These are phyloP conservation scores for Epinotia ramella DNA, from an alignment of 2,888 invertebrate species.

Conservation along the genomic window DNA sequence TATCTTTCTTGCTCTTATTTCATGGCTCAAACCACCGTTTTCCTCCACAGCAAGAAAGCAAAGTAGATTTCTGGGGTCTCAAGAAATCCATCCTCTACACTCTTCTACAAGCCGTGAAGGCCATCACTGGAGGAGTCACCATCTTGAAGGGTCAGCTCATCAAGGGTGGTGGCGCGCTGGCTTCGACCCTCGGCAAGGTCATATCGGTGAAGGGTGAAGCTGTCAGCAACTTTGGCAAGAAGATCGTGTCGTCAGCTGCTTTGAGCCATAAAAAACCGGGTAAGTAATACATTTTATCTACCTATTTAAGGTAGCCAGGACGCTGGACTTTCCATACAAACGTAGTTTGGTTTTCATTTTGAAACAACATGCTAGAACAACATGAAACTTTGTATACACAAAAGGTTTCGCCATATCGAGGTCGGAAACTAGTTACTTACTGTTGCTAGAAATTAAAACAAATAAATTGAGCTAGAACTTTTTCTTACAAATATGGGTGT, in stretches of 20 bases:
- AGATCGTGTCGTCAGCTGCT: conserved; percentile 91
- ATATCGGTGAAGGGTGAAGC: conserved; percentile 92
- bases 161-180: conserved; percentile 90
- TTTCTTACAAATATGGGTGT: no score
- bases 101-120: conserved; percentile 94
- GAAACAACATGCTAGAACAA: no score
- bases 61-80: conserved; percentile 90
- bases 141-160: conserved; percentile 95
- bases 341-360: no score
- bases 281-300: not conserved
- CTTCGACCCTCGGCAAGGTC: conserved; percentile 81
- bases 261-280: conserved; percentile 82
- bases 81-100: conserved; percentile 94
- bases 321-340: no score
- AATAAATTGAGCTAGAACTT: no score
- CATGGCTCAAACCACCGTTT: not conserved
- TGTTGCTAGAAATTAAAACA: no score
- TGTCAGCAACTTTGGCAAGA: conserved; percentile 91
- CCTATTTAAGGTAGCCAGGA: no score
- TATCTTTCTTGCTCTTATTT: no score
- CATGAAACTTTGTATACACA: no score
- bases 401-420: no score
- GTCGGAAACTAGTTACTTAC: no score
- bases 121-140: conserved; percentile 94
- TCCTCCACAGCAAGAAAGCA: conserved; percentile 62